A percentile compares a stretch with the other conserved stretches of the same genome.
Evolutionary conservation across 2,113 vertebrate genomes (phyloP).

Genomic region (Psammodynastes pulverulentus): DNA sequence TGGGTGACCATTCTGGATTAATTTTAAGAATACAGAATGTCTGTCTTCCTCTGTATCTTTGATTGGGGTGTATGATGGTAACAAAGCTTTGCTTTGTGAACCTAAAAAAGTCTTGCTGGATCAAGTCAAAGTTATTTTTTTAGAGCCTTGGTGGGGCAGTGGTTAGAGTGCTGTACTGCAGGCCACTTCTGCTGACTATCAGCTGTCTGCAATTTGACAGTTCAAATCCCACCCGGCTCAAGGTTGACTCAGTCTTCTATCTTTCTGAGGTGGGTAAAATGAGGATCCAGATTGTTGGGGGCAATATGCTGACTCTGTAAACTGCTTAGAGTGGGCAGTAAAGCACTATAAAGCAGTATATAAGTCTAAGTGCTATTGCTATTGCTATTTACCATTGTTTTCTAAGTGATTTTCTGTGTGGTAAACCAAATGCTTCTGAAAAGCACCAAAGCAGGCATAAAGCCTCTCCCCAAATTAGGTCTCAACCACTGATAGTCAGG

Average conservation of each 20-base stretch:
- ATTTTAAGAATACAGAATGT: neutral
- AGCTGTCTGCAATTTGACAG: too few species aligned
- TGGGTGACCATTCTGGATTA: neutral
- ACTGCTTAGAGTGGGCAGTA: too few species aligned
- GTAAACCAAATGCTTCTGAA: neutral
- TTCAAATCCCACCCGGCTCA: too few species aligned
- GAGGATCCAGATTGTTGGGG: too few species aligned
- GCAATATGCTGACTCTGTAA: too few species aligned
- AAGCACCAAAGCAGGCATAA: neutral
- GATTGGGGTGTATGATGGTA: neutral
- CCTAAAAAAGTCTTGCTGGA: neutral
- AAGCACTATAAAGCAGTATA: too few species aligned
- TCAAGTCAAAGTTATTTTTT: neutral
- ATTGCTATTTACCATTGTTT: neutral
- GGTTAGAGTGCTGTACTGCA: too few species aligned
- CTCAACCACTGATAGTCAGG: neutral
- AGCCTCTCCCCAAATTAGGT: neutral
- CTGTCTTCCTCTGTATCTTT: neutral
- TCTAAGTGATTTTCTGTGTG: neutral
- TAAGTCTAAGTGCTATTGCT: too few species aligned
- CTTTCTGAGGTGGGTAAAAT: too few species aligned
- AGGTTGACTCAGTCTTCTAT: too few species aligned
- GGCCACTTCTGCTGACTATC: too few species aligned
- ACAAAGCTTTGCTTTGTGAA: neutral
- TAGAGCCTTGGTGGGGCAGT: too few species aligned